These are phyloP conservation scores for Neogobius melanostomus DNA, from an alignment of 2,113 vertebrate species.

Conservation along the genomic window DNA sequence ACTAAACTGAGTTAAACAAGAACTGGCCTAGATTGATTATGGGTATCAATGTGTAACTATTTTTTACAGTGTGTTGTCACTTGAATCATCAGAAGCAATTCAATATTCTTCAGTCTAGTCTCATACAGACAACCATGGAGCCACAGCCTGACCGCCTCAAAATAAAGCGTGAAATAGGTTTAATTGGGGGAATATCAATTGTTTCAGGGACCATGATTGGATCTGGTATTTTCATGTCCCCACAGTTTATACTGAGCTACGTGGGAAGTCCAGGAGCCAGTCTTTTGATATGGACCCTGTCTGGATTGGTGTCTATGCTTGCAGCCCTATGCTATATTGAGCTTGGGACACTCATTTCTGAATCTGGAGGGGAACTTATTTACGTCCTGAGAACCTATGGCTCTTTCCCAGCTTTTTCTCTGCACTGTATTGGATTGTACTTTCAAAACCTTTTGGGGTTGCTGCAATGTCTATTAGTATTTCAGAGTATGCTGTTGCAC, in stretches of 20 bases:
- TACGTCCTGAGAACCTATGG: conserved; percentile 84
- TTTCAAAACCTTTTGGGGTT: conserved; percentile 75
- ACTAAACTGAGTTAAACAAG: too few species aligned
- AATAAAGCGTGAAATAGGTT: conserved; percentile 61
- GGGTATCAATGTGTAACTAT: neutral
- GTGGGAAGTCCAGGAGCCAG: conserved; percentile 82
- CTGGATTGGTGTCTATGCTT: conserved; percentile 75
- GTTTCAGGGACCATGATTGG: conserved; percentile 84
- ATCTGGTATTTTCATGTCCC: conserved; percentile 80
- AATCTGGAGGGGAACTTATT: conserved; percentile 85
- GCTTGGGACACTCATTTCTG: conserved; percentile 79
- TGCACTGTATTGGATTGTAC: conserved; percentile 71
- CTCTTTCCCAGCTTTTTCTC: conserved; percentile 81
- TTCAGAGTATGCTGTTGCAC: conserved; percentile 73
- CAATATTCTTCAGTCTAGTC: neutral
- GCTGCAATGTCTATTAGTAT: conserved; percentile 80
- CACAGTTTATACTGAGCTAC: conserved; percentile 77
- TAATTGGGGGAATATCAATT: conserved; percentile 77
- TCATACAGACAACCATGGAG: conserved; percentile 15
- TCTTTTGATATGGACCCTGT: conserved; percentile 80
- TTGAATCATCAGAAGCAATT: neutral
- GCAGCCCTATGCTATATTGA: conserved; percentile 82
- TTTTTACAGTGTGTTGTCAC: neutral
- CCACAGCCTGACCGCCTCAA: conserved; percentile 23
- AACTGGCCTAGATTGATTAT: too few species aligned